Evolutionary conservation across 30 jellyfish, hydroid and myxozoan species (phyloP).

Genomic region (Catostylus mosaicus): DNA sequence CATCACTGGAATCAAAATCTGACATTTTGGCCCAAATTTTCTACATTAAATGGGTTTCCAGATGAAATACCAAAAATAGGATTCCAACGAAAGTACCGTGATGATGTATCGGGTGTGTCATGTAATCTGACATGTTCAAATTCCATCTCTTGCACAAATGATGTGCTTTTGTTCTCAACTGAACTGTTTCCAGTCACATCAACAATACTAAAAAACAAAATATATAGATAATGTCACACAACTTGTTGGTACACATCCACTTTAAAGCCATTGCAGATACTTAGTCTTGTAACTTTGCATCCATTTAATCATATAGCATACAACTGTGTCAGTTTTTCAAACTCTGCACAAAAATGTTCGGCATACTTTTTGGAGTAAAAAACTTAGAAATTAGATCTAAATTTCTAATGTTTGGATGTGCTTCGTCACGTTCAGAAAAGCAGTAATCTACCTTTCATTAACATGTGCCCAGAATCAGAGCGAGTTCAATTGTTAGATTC

Average conservation of each 20-base stretch:
- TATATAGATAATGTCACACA: not conserved
- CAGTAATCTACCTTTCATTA: too few species aligned
- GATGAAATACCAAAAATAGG: not conserved
- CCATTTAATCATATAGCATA: too few species aligned
- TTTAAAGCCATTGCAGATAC: not conserved
- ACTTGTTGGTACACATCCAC: not conserved
- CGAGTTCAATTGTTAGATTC: too few species aligned
- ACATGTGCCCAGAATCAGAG: too few species aligned
- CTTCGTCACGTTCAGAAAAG: too few species aligned
- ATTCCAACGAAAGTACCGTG: not conserved
- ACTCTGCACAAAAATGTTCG: too few species aligned
- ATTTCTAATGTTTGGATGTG: too few species aligned
- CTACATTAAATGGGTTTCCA: not conserved
- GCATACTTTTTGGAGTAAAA: too few species aligned
- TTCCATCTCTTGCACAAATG: not conserved
- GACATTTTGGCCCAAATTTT: not conserved
- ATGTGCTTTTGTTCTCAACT: not conserved
- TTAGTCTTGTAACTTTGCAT: not conserved
- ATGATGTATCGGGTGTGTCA: not conserved
- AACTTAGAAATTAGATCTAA: too few species aligned
- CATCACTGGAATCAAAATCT: too few species aligned
- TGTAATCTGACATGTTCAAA: not conserved
- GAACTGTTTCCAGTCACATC: not conserved
- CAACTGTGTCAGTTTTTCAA: too few species aligned
- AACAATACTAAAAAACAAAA: not conserved